Evolutionary conservation across 2,888 invertebrate genomes (phyloP), one percentile per base, ranked within the genome.

Genomic region (Carabus problematicus): DNA sequence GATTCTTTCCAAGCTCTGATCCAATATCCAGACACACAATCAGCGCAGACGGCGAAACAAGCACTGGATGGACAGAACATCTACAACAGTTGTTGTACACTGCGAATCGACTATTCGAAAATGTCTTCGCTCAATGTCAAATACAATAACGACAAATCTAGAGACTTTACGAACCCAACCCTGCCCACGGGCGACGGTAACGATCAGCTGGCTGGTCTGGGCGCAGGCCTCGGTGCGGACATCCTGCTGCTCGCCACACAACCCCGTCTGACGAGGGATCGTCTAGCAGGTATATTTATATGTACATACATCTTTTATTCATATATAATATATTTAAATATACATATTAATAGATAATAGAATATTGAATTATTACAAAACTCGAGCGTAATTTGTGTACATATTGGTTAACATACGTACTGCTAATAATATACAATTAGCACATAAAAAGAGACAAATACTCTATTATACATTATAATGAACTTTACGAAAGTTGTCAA

Each of bases 61-160:
- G 89, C 95, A 71, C 86, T 99, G 77, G 98, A 99, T 82, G 98
- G 98, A 54, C 98, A 99, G 84, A 98, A 98, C 84, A 97, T 98
- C 80, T 99, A 98, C 89, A 98, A 97, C 84, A 97, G 97, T 71
- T 99, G 99, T 86, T 98, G 98, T 87, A 98, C 98, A 68, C 88
- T 99, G 79, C 93, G 98, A 83, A 98, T 99, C 83, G 98, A 99
- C 85, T 99, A 97, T 87, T 97, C 97, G 77, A 99, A 99, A 86
- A 90, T 99, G 89, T 93, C 95, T 77, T 95, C 95, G 77, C 88
- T 99, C 78, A 98, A 98, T 85, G 98, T 99, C 76, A 97, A 98
- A 84, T 99, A 97, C 87, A 99, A 99, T 88, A 99, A 99, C 85
- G 99, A 99, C 87, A 99, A 99, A 86, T 97, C 97, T 72, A 88